Evolutionary conservation across 2,888 invertebrate species (phyloP).

Genomic region (Steromphala cineraria): DNA sequence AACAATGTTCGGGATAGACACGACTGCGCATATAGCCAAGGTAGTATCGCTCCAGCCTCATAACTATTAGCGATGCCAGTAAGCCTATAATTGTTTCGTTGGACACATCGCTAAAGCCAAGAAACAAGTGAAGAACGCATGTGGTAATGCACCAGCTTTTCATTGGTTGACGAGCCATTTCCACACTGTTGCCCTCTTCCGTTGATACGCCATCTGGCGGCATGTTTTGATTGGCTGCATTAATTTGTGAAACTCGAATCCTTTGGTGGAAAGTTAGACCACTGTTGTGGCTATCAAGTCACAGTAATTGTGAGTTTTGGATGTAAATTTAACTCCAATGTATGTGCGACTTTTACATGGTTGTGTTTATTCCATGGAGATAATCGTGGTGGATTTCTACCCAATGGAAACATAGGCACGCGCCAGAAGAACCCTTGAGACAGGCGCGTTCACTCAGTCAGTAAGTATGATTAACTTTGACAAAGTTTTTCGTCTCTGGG

Average conservation of each 20-base stretch:
- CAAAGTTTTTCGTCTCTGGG: neutral
- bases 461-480: neutral
- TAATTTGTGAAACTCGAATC: slow-evolving; percentile 3
- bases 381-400: too few relatives aligned
- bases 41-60: neutral
- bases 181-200: neutral
- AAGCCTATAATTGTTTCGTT: neutral
- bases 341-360: neutral
- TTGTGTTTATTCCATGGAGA: too few relatives aligned
- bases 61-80: neutral
- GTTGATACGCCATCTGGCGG: neutral
- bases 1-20: neutral
- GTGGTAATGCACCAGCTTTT: neutral
- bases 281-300: neutral
- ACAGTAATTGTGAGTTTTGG: neutral
- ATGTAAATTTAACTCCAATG: slow-evolving; percentile 2
- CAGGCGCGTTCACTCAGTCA: neutral
- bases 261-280: neutral
- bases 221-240: neutral
- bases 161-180: neutral
- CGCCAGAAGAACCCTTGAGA: neutral
- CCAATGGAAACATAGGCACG: neutral
- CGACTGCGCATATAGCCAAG: neutral
- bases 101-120: neutral
- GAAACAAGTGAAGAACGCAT: neutral